Evolutionary conservation across 2,888 invertebrate species (phyloP).

Genomic region (Tineola bisselliella): DNA sequence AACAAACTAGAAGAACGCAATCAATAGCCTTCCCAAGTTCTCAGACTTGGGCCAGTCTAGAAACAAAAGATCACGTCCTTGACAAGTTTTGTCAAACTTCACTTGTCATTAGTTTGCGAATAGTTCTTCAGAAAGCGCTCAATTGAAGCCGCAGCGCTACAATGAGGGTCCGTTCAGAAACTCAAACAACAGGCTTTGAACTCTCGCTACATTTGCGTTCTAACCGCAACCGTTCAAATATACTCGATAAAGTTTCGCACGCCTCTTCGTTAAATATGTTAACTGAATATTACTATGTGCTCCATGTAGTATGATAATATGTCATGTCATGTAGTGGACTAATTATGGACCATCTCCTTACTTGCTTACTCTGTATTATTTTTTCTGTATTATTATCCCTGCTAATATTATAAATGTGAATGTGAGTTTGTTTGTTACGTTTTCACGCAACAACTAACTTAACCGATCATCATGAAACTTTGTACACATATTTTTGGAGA

Average conservation of each 20-base stretch:
- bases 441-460: no score
- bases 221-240: conserved; percentile 12
- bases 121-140: background rate
- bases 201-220: conserved; percentile 13
- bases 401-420: no score
- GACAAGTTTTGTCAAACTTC: background rate
- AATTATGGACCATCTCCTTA: no score
- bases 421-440: no score
- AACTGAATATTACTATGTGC: conserved; percentile 10
- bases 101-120: conserved; percentile 7
- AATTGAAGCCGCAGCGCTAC: conserved; percentile 9
- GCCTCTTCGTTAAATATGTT: conserved; percentile 13
- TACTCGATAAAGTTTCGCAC: conserved; percentile 11
- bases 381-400: no score
- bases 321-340: no score
- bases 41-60: background rate
- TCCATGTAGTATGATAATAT: no score
- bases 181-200: conserved; percentile 12
- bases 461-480: no score
- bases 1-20: background rate
- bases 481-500: no score
- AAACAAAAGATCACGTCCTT: conserved; percentile 6
- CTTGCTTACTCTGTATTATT: no score
- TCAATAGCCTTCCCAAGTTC: background rate
- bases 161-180: conserved; percentile 12